Conservation (phyloP, 1,140 invertebrate species). For the Ridgeia piscesae region DNA sequence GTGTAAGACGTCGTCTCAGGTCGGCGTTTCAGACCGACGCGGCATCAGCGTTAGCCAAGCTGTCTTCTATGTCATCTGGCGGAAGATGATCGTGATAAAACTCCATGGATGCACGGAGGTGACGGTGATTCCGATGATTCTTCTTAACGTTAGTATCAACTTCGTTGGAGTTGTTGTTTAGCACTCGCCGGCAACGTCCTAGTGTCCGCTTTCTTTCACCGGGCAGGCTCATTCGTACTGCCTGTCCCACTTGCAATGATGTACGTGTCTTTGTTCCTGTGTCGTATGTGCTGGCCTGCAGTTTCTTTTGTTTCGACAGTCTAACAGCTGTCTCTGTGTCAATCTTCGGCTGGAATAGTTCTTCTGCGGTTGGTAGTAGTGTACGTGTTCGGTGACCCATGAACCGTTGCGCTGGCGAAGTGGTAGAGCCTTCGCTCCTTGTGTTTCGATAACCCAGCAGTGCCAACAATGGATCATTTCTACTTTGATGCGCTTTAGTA, state of each 20-base stretch:
- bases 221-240: background rate
- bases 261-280: background rate
- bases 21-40: no score
- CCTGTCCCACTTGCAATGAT: background rate
- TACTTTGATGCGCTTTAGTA: background rate
- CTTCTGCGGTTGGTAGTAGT: background rate
- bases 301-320: background rate
- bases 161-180: background rate
- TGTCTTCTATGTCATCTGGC: no score
- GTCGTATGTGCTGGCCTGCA: no score
- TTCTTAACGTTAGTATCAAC: background rate
- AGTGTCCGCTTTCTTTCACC: background rate
- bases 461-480: background rate
- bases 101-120: background rate
- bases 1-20: no score
- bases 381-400: background rate
- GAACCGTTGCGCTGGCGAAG: background rate
- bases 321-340: background rate
- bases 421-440: background rate
- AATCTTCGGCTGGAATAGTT: background rate
- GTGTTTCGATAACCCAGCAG: background rate
- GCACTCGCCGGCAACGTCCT: background rate
- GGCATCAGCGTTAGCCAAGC: no score
- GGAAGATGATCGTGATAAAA: no score
- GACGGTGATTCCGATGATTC: background rate